These are phyloP conservation scores for Lagria hirta DNA, from an alignment of 2,888 invertebrate genomes.

Conservation along the genomic window DNA sequence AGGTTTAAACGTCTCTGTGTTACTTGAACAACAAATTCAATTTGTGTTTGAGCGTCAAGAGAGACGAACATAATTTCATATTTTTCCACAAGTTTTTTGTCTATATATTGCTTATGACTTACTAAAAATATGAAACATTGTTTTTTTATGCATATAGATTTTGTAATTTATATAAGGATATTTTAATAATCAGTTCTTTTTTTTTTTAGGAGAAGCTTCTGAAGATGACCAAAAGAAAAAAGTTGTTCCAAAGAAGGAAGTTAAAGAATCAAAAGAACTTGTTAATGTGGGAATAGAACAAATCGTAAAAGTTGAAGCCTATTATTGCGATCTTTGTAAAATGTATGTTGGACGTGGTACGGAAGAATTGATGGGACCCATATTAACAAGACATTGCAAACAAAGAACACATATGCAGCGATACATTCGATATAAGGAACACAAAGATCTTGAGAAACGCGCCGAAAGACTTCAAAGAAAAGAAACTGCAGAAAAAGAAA, in stretches of 20 bases:
- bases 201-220: constrained; percentile 24
- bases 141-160: too few relatives aligned
- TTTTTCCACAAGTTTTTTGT: constrained; percentile 27
- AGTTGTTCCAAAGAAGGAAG: constrained; percentile 34
- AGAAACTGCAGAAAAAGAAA: constrained; percentile 56
- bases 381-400: constrained; percentile 64
- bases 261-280: constrained; percentile 61
- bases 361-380: constrained; percentile 35
- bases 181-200: background rate
- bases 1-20: constrained; percentile 38
- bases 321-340: constrained; percentile 79
- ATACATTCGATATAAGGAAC: constrained; percentile 76
- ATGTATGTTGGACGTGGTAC: constrained; percentile 70
- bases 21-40: constrained; percentile 32
- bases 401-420: constrained; percentile 74
- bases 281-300: constrained; percentile 76
- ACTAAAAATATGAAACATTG: constrained; percentile 33
- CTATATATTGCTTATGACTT: constrained; percentile 19
- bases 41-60: constrained; percentile 36
- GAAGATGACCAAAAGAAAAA: constrained; percentile 50
- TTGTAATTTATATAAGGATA: too few relatives aligned
- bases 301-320: constrained; percentile 75
- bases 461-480: constrained; percentile 70
- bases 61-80: constrained; percentile 35
- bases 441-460: constrained; percentile 70